A percentile compares a stretch with the other conserved stretches of the same genome.
Conservation (phyloP, 2,113 vertebrate species). For the Datnioides undecimradiatus region DNA sequence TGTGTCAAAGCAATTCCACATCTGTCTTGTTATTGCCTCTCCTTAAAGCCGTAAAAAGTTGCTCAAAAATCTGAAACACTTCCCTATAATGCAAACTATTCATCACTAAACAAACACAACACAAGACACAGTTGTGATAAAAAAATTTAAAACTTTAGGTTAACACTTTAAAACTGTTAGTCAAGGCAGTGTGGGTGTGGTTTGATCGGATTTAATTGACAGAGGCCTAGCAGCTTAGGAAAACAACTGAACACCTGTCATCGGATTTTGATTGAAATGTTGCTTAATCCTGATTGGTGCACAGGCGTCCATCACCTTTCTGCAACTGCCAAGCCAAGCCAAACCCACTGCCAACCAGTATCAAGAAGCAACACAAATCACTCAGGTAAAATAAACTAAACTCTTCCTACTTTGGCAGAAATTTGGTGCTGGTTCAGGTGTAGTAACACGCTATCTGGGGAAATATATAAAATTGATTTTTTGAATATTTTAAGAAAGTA, state of each 20-base stretch:
- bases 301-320: neutral
- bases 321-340: neutral
- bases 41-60: neutral
- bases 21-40: neutral
- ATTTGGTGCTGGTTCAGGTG: too few species aligned
- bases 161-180: too few species aligned
- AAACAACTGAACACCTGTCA: too few species aligned
- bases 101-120: neutral
- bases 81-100: neutral
- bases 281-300: neutral
- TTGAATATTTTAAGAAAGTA: neutral
- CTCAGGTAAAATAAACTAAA: neutral
- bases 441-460: too few species aligned
- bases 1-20: too few species aligned
- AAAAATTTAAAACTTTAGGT: too few species aligned
- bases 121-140: too few species aligned
- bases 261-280: too few species aligned
- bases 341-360: neutral
- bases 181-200: too few species aligned
- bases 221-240: neutral
- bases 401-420: neutral
- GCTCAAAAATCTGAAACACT: neutral
- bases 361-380: neutral
- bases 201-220: too few species aligned
- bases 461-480: too few species aligned